A percentile compares a stretch with the other conserved stretches of the same genome.
phyloP scores from a whole-genome alignment of 2,113 vertebrate genomes.

The Gymnorhina tibicen region DNA sequence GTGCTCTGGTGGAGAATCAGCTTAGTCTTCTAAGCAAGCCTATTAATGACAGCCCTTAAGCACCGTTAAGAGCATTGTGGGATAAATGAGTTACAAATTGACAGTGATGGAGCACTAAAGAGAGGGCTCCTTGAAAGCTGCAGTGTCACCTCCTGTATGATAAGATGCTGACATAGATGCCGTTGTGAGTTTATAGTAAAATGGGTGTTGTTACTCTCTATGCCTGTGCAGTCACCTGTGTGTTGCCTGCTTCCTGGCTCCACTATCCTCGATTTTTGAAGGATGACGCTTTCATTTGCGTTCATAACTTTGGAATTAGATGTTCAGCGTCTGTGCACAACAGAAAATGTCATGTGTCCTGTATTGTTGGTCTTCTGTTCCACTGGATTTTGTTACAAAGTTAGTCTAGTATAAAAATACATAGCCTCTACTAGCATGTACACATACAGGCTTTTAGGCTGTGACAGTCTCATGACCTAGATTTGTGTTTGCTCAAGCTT shows the following conservation, averaged over 20 bases:
- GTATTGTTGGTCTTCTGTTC: background rate
- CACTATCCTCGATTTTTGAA: background rate
- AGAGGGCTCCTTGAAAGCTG: background rate
- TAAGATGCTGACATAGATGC: background rate
- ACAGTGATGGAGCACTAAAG: background rate
- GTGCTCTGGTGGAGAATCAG: background rate
- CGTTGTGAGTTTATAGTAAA: background rate
- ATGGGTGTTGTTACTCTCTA: background rate
- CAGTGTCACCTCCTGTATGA: background rate
- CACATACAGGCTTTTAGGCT: background rate
- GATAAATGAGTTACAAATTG: background rate
- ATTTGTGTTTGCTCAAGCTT: constrained; percentile 42
- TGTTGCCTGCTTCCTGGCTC: background rate
- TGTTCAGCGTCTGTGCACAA: background rate
- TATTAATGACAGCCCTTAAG: background rate
- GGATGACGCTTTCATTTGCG: background rate
- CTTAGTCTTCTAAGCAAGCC: background rate
- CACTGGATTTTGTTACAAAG: background rate
- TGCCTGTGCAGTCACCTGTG: background rate
- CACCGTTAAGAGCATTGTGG: background rate
- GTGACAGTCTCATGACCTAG: constrained; percentile 41
- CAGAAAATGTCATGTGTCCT: background rate
- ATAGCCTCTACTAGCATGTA: background rate
- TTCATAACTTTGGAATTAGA: background rate
- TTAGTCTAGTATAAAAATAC: background rate